These are phyloP conservation scores for Mobula birostris DNA, from an alignment of 2,113 vertebrate species.

Conservation along the genomic window DNA sequence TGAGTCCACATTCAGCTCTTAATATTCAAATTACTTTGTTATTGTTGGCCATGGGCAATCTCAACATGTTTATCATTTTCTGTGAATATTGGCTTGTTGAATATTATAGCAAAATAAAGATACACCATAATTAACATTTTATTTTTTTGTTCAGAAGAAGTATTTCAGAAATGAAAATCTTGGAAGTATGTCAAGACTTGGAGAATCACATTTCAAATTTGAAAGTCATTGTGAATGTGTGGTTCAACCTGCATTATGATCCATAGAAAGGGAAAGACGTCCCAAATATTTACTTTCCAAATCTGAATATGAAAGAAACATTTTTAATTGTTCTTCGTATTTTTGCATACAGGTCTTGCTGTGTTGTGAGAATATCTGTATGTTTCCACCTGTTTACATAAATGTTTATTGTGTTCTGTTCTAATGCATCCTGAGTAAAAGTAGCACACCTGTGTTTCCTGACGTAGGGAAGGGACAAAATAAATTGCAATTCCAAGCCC, in stretches of 20 bases:
- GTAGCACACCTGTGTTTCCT: conserved; percentile 47
- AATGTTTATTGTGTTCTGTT: conserved; percentile 9
- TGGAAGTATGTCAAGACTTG: background rate
- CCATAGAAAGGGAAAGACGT: no score
- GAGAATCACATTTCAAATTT: background rate
- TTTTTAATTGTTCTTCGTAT: background rate
- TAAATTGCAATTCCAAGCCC: background rate
- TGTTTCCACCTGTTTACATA: background rate
- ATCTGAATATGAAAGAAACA: background rate
- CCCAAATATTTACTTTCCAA: background rate
- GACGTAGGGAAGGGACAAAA: conserved; percentile 39
- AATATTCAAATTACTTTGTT: background rate
- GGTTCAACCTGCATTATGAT: background rate
- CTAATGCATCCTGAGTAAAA: conserved; percentile 44
- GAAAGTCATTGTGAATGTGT: background rate
- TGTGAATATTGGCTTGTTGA: background rate
- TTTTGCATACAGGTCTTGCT: background rate
- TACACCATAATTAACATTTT: background rate
- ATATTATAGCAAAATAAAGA: background rate
- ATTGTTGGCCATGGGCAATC: background rate
- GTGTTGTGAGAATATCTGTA: background rate
- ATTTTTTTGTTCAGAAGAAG: background rate
- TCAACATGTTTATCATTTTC: background rate
- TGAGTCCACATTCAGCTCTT: no score
- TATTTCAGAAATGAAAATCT: background rate